These are phyloP conservation scores for Sigmodon hispidus DNA, from an alignment of 2,113 vertebrate genomes.

Conservation along the genomic window DNA sequence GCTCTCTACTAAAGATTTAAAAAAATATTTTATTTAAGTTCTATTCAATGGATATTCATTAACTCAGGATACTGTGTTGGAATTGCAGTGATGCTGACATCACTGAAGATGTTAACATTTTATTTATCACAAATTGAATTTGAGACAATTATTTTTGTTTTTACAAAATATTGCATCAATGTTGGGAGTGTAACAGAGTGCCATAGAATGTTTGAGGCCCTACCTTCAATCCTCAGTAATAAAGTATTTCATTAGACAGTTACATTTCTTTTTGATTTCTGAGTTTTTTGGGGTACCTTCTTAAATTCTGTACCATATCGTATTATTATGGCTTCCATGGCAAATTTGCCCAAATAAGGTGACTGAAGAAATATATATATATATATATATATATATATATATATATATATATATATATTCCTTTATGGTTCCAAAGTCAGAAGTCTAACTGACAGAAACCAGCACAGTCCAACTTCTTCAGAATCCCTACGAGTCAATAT, in stretches of 20 bases:
- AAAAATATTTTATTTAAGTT: background rate
- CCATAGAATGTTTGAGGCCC: background rate
- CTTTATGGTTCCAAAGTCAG: background rate
- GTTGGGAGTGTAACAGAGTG: background rate
- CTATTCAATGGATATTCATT: background rate
- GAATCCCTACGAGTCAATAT: background rate
- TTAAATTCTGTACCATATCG: background rate
- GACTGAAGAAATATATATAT: slow-evolving; percentile 7
- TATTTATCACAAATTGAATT: background rate
- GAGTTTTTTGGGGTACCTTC: background rate
- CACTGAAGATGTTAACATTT: background rate
- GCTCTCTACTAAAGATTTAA: background rate
- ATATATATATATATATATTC: background rate
- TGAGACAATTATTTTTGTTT: background rate
- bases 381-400: too few species aligned
- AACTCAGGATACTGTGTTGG: background rate
- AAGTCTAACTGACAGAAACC: background rate
- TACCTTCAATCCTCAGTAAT: background rate
- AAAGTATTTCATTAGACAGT: background rate
- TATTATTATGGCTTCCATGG: background rate
- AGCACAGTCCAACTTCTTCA: too few species aligned
- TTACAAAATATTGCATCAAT: background rate
- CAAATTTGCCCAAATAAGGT: background rate
- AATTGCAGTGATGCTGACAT: background rate
- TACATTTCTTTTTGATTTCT: background rate